Evolutionary conservation across 2,797 vertebrate genomes (phyloP).

Genomic region (Yasuhikotakia modesta): DNA sequence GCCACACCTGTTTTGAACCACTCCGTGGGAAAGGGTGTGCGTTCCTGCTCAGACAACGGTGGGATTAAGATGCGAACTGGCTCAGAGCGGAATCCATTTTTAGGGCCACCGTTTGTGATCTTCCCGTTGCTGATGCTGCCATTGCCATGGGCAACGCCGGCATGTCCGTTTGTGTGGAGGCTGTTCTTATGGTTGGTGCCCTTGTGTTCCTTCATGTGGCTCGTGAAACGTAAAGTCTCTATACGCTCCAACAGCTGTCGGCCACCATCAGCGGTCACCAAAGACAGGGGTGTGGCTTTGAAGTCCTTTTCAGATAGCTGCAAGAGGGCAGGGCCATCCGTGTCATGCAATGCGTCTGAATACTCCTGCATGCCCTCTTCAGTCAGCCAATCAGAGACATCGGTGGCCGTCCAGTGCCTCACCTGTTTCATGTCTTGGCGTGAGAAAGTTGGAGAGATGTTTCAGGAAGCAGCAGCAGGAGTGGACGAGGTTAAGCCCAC

Average conservation of each 20-base stretch:
- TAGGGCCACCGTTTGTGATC: conserved; percentile 65
- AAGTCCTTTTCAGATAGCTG: conserved; percentile 84
- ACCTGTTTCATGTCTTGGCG: conserved; percentile 85
- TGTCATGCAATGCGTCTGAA: conserved; percentile 78
- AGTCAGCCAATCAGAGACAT: conserved; percentile 87
- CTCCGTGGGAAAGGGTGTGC: conserved; percentile 85
- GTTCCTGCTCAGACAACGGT: conserved; percentile 74
- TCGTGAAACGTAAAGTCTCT: conserved; percentile 87
- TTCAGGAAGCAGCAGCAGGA: conserved; percentile 37
- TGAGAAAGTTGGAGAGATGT: conserved; percentile 35
- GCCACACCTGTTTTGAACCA: conserved; percentile 91
- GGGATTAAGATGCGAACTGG: conserved; percentile 89
- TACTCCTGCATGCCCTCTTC: conserved; percentile 94
- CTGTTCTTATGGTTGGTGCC: conserved; percentile 69
- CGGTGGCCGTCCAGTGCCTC: conserved; percentile 83
- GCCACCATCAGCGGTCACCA: conserved; percentile 86
- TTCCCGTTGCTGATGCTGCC: conserved; percentile 62
- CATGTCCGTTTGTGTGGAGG: conserved; percentile 82
- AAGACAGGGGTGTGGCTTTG: conserved; percentile 78
- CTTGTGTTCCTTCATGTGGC: conserved; percentile 90
- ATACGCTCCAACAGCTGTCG: conserved; percentile 85
- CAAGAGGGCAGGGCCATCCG: conserved; percentile 83
- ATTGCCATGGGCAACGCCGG: conserved; percentile 62
- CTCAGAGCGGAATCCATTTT: conserved; percentile 73
- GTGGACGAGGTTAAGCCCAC: conserved; percentile 15